Conservation (phyloP, 2,888 invertebrate species). For the Chalcis sispes region DNA sequence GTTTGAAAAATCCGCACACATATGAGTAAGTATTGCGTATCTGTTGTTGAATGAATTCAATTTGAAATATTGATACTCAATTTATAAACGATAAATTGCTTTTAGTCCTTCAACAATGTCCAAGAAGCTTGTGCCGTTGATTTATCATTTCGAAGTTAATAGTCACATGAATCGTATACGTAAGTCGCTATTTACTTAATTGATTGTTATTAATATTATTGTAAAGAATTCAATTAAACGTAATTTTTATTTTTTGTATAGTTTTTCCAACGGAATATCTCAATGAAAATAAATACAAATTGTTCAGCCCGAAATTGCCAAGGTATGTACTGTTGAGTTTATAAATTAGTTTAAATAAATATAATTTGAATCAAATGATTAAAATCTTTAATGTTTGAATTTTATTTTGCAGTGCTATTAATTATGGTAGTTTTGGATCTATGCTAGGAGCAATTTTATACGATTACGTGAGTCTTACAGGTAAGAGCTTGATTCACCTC, state of each 20-base stretch:
- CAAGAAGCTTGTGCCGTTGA: conserved; percentile 39
- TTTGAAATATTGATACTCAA: neutral
- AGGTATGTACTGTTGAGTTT: neutral
- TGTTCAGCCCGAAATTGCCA: conserved; percentile 46
- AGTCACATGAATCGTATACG: conserved; percentile 46
- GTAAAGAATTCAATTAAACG: too few species aligned
- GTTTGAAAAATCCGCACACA: conserved; percentile 27
- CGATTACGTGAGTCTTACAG: conserved; percentile 55
- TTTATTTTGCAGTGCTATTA: conserved; percentile 40
- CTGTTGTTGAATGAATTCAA: neutral
- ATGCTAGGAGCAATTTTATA: conserved; percentile 54
- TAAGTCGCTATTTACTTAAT: conserved; percentile 15
- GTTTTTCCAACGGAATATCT: conserved; percentile 51
- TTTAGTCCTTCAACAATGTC: conserved; percentile 52
- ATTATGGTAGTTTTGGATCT: conserved; percentile 54
- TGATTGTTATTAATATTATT: neutral
- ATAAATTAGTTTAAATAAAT: neutral
- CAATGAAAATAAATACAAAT: conserved; percentile 50
- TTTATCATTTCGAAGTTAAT: conserved; percentile 53
- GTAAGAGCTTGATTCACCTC: conserved; percentile 3
- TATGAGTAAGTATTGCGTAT: conserved; percentile 42
- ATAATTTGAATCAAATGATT: neutral
- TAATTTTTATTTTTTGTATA: conserved; percentile 1
- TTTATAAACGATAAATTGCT: neutral
- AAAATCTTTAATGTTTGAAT: neutral